These are phyloP conservation scores for Laothoe populi DNA, from an alignment of 2,888 invertebrate species.

Conservation along the genomic window DNA sequence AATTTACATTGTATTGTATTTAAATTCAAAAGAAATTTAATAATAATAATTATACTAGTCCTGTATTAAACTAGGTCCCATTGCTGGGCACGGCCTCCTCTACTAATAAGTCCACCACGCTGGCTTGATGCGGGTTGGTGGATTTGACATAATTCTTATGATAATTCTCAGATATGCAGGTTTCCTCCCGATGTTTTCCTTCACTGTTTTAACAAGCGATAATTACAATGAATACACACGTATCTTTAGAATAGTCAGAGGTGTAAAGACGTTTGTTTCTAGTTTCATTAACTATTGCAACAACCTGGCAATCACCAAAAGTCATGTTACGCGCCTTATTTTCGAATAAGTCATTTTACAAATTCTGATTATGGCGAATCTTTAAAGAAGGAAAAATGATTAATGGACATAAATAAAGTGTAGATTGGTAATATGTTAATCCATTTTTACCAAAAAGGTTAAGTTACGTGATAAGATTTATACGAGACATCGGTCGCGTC, in stretches of 20 bases:
- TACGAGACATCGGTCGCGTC: slow-evolving; percentile 4
- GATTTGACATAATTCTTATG: too few relatives aligned
- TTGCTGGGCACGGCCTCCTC: too few relatives aligned
- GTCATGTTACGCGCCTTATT: neutral
- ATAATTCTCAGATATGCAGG: neutral
- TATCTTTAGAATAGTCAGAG: neutral
- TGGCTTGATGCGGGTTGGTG: too few relatives aligned
- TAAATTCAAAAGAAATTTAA: too few relatives aligned
- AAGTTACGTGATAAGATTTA: slow-evolving; percentile 13
- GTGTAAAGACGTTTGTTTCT: too few relatives aligned
- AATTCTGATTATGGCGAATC: neutral
- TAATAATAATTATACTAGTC: too few relatives aligned
- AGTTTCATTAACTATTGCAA: neutral
- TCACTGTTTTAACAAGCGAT: too few relatives aligned
- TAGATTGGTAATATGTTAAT: slow-evolving; percentile 3
- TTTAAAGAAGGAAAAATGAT: slow-evolving; percentile 3
- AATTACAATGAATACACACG: too few relatives aligned
- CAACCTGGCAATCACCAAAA: neutral
- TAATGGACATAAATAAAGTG: slow-evolving; percentile 8
- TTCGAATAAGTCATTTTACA: neutral
- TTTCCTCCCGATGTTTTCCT: too few relatives aligned
- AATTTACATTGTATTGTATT: too few relatives aligned
- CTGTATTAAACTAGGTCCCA: too few relatives aligned
- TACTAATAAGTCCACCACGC: too few relatives aligned
- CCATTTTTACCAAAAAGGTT: slow-evolving; percentile 12